Percentiles rank a stretch among this genome's conserved stretches.
These are phyloP conservation scores for Osmerus mordax DNA, from an alignment of 2,113 vertebrate species.

Conservation along the genomic window DNA sequence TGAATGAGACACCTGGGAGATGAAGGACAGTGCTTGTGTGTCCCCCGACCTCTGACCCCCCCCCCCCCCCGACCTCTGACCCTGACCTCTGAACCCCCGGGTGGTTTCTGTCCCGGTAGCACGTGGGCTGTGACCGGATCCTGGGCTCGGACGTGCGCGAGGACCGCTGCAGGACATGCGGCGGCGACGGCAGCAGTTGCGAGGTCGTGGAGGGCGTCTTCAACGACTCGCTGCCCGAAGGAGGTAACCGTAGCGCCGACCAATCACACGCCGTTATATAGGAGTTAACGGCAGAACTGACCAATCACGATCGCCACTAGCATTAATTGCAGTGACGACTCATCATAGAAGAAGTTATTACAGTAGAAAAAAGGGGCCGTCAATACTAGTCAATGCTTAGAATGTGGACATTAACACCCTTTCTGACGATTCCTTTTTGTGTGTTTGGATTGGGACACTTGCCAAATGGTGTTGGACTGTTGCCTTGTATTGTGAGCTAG, in stretches of 20 bases:
- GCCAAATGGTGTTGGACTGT: constrained; percentile 37
- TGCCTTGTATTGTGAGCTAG: constrained; percentile 37
- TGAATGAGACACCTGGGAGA: constrained; percentile 6
- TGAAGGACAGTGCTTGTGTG: constrained; percentile 1
- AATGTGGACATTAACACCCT: constrained; percentile 36
- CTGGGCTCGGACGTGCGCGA: constrained; percentile 90
- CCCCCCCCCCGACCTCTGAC: constrained; percentile 25
- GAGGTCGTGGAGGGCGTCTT: constrained; percentile 88
- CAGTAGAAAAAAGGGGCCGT: no score
- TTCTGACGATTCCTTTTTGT: constrained; percentile 29
- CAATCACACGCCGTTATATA: no score
- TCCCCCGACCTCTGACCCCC: constrained; percentile 18
- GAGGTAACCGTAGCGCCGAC: constrained; percentile 69
- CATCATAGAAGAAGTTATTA: no score
- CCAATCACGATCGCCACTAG: no score
- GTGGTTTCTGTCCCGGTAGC: constrained; percentile 65
- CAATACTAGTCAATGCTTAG: no score
- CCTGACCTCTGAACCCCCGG: constrained; percentile 25
- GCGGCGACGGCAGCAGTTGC: constrained; percentile 89
- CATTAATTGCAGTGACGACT: no score
- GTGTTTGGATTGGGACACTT: constrained; percentile 31
- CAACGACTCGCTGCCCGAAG: constrained; percentile 82
- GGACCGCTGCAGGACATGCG: constrained; percentile 90
- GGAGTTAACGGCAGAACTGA: no score
- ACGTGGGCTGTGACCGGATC: constrained; percentile 93